Evolutionary conservation across 2,113 vertebrate species (phyloP), one percentile per base, ranked within the genome.

Genomic region (Anguilla rostrata): DNA sequence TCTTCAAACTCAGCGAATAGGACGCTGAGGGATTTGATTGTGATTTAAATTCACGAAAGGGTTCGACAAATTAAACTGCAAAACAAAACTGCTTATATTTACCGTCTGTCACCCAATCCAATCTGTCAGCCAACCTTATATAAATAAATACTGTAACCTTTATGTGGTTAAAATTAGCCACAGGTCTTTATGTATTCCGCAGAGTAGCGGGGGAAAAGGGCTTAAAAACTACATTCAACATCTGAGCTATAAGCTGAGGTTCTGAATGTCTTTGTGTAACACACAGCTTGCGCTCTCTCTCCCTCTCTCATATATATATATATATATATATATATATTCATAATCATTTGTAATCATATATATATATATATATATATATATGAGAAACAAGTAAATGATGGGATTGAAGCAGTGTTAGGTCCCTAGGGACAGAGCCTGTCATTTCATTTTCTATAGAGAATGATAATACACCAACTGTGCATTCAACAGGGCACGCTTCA

Each of bases 361-460:
- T 46, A 46, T 46, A 46, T 46, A 46, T 46, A 46, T 46, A 46
- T 46, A 46, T 46, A 46, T 46, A 46, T 46, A 83, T 79, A 83
- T 71, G 60, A 53, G 16, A 63, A 34, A 14, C 12, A 9, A 88
- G 60, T 82, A 63, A 86, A 87, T 80, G 83, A 46, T 49, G 66
- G 57, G 39, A 90, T 9, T 18, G 34, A 86, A 84, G 85, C 56
- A 84, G 71, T 56, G 79, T 39, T 39, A 16, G 40, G 63, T 78
- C 88, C 86, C 85, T 49, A 56, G 86, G 83, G 83, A 57, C 79
- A 85, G 39, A 22, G 78, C 82, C 80, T 86, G 86, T 83, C 66
- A 78, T 82, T 90, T 88, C 39, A 85, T 89, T 91, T 89, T 88
- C 89, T 91, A 80, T 84, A 85, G 84, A 92, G 57, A 86, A 89